Base-by-base conservation (phyloP, 2,888 invertebrate species). In the Seladonia tumulorum region DNA sequence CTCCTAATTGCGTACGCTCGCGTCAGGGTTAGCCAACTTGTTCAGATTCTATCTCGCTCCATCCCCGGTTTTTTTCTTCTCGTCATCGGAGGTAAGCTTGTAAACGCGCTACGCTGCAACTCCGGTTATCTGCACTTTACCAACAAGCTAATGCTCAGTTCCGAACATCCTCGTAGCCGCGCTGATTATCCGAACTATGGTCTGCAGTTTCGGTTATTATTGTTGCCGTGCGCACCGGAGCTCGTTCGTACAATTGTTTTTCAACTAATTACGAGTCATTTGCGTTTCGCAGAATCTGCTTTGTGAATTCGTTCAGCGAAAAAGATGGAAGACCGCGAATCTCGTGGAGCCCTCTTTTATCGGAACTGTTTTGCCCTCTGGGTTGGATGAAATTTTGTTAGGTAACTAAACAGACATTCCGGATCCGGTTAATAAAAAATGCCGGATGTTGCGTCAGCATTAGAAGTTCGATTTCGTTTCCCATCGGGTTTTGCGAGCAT, bases 11-110 rank as follows among this genome's bases (percentile, higher is more conserved):
- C 73, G 45, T 53, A 53, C 49, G 7, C 49, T 14, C 35, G 35
- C 22, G 47, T 73, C 73, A 49, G 73, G 53, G 53, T 47, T 73
- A 35, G 73, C 53, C 73, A 73, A 35, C 73, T 53, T 73, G 73
- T 49, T 53, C 49, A n/a, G 73, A 73, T 73, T 35, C 73, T 73
- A 73, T 73, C 49, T 53, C 18, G 49, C 73, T 42, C 42, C n/a
- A 14, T n/a, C 12, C 12, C 25, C 42, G 7, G 42, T 42, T 42
- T n/a, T 42, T n/a, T 10, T 10, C 5, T 22, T 22, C 66, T 22
- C 63, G 16, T 29, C 25, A 1, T 16, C 18, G 16, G 8, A 0
- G 22, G 39, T 39, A 35, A 39, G 39, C 39, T 39, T 39, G 39
- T 10, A 22, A 68, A 68, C 10, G 22, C 10, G 68, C 39, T 22